Conservation (phyloP, 2,888 invertebrate genomes). For the Bombyx huttoni region DNA sequence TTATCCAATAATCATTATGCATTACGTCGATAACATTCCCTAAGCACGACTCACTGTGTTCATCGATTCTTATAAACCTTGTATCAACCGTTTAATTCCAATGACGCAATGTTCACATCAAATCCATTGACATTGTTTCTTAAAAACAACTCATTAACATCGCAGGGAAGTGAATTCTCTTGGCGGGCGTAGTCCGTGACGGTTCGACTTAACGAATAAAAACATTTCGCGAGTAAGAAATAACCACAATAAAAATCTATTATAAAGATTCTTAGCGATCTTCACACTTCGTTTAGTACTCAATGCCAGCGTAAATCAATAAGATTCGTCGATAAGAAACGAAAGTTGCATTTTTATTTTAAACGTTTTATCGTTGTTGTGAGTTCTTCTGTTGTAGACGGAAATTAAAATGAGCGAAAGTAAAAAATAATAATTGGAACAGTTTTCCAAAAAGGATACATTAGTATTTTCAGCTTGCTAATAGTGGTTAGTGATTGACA, state of each 20-base stretch:
- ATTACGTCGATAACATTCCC: too few relatives aligned
- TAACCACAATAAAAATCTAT: conserved; percentile 9
- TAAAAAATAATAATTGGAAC: not conserved
- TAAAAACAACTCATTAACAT: conserved; percentile 11
- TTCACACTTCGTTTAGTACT: conserved; percentile 45
- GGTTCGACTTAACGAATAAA: conserved; percentile 10
- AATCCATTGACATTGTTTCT: conserved; percentile 8
- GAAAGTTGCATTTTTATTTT: not conserved
- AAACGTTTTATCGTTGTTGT: not conserved
- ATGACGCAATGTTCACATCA: not conserved
- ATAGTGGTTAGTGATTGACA: too few relatives aligned
- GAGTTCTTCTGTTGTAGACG: not conserved
- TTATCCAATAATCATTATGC: too few relatives aligned
- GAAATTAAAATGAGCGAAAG: not conserved
- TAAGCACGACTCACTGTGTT: too few relatives aligned
- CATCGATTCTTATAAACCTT: not conserved
- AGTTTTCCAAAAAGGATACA: not conserved
- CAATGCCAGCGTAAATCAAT: conserved; percentile 28
- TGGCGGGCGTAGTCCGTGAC: conserved; percentile 14
- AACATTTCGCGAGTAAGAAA: conserved; percentile 13
- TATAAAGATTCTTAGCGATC: conserved; percentile 22
- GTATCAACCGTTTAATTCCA: not conserved
- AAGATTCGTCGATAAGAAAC: conserved; percentile 3
- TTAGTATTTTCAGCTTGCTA: not conserved
- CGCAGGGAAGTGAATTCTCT: conserved; percentile 16